Conservation (phyloP, 2,888 invertebrate genomes). For the Oscheius sp. region DNA sequence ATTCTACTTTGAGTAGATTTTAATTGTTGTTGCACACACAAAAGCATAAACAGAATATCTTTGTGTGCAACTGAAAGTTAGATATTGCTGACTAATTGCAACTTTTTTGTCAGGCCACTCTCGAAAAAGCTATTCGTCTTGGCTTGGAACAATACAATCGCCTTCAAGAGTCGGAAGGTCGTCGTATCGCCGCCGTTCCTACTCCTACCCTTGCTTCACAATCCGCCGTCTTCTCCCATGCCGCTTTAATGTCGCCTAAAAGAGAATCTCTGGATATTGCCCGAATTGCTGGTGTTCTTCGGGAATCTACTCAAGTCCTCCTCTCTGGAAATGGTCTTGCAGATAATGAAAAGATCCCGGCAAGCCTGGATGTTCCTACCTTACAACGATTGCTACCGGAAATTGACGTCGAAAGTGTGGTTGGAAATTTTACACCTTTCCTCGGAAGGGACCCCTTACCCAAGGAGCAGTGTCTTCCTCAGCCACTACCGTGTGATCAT, state of each 20-base stretch:
- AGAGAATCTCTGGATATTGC: constrained; percentile 67
- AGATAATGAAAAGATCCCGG: constrained; percentile 61
- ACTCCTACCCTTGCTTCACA: constrained; percentile 16
- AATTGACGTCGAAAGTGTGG: constrained; percentile 62
- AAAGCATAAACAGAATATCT: too few species aligned
- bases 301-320: constrained; percentile 68
- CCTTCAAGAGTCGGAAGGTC: constrained; percentile 58
- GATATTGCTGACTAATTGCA: too few species aligned
- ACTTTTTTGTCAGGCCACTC: constrained; percentile 55
- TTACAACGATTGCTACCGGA: constrained; percentile 66
- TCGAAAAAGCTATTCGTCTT: constrained; percentile 65
- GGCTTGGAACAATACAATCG: constrained; percentile 64
- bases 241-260: constrained; percentile 67
- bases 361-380: constrained; percentile 59
- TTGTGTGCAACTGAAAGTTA: too few species aligned
- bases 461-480: constrained; percentile 65
- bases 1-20: too few species aligned
- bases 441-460: constrained; percentile 50
- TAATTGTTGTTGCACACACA: too few species aligned
- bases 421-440: constrained; percentile 66
- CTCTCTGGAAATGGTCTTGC: constrained; percentile 65
- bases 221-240: constrained; percentile 63
- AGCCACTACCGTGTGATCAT: constrained; percentile 70
- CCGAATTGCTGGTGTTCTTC: constrained; percentile 62
- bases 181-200: constrained; percentile 36